A percentile compares a stretch with the other conserved stretches of the same genome.
These are phyloP conservation scores for Pelobates fuscus DNA, from an alignment of 2,113 vertebrate species.

Conservation along the genomic window DNA sequence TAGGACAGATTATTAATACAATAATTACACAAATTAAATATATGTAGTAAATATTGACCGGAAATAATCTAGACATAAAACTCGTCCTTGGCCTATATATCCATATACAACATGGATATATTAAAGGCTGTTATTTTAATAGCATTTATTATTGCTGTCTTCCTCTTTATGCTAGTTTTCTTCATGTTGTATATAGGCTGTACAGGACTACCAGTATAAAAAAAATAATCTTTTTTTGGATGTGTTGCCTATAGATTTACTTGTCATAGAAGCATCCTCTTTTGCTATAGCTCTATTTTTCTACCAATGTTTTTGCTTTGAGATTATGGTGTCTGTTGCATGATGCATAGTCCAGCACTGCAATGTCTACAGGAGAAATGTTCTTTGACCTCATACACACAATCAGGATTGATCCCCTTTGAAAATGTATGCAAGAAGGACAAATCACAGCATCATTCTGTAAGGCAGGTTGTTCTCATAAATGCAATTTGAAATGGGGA, in stretches of 20 bases:
- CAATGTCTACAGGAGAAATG: neutral
- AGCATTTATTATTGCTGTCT: slow-evolving; percentile 8
- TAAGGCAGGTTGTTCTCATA: neutral
- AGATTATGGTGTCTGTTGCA: neutral
- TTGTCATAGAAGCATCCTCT: neutral
- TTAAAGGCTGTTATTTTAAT: slow-evolving; percentile 4
- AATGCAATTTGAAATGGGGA: neutral
- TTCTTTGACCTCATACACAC: neutral
- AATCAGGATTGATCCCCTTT: too few species aligned
- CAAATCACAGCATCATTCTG: too few species aligned
- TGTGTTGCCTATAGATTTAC: neutral
- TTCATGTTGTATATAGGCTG: neutral
- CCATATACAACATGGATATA: neutral
- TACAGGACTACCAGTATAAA: neutral
- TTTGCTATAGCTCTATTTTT: slow-evolving; percentile 40
- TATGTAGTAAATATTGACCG: neutral
- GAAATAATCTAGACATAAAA: neutral
- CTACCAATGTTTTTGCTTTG: neutral
- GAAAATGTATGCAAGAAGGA: too few species aligned
- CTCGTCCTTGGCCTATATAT: neutral
- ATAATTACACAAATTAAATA: neutral
- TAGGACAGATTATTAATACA: neutral
- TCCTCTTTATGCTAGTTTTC: slow-evolving; percentile 14
- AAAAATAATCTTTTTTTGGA: neutral
- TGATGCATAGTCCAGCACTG: slow-evolving; percentile 5